Base-by-base conservation (phyloP, 2,113 vertebrate genomes). In the Toxotes jaculatrix region DNA sequence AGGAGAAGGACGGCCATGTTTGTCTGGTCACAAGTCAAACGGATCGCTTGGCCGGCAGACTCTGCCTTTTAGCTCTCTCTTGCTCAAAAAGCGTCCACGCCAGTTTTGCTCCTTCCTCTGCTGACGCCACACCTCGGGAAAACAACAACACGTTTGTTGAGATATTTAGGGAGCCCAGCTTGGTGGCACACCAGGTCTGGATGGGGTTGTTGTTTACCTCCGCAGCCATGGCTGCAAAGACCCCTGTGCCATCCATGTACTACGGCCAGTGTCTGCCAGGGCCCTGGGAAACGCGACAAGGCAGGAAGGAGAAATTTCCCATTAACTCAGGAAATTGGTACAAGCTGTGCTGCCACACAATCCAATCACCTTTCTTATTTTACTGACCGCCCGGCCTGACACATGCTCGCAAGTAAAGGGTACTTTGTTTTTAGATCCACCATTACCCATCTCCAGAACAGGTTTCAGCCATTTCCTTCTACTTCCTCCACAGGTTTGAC, bases 291-390 rank as follows among this genome's bases (percentile, higher is more conserved):
- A 86, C 43, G 75, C 61, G 60, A 74, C 77, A 53, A 79, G 67
- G 62, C 80, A 82, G 85, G 79, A 81, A 82, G 75, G 82, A 90
- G 78, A 93, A 78, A 89, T 90, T 86, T 91, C 85, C 90, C 43
- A 93, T 94, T 93, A 95, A 91, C 84, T 92, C 7, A 57, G 87
- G 79, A 95, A 90, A 94, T 92, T 92, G 90, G 86, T 92, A 93
- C 92, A 93, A 87, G 91, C 88, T 87, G 89, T 89, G 90, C 83
- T 42, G 42, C 79, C 72, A 82, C 82, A 90, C 88, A 87, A 83
- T 87, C 89, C 90, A 88, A 87, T 92, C 91, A 87, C 84, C 67
- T 82, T 77, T 82, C 72, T 81, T 69, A 75, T 92, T 84, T 78
- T 72, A 64, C 77, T 40, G 38, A 59, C 65, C 34, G 38, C 49